Conservation (phyloP, 2,888 invertebrate genomes). For the Dioctria linearis region DNA sequence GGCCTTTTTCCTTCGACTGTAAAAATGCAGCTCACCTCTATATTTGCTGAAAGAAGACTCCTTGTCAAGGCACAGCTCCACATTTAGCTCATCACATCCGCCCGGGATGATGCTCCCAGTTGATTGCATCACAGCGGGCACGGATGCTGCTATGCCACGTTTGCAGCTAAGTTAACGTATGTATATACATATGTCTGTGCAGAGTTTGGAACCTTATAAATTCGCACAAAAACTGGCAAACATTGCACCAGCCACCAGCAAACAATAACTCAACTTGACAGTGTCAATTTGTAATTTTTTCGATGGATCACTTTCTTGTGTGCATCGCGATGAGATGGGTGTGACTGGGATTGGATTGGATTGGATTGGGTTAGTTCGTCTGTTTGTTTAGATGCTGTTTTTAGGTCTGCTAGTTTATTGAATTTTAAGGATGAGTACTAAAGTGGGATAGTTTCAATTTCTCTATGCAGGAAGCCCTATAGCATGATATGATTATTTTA, state of each 20-base stretch:
- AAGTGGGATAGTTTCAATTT: too few relatives aligned
- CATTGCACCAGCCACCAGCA: not conserved
- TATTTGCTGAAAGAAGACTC: not conserved
- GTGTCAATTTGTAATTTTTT: constrained; percentile 57
- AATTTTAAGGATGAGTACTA: too few relatives aligned
- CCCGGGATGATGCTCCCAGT: constrained; percentile 24
- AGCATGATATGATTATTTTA: too few relatives aligned
- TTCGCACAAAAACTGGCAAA: constrained; percentile 24
- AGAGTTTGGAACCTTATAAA: constrained; percentile 20
- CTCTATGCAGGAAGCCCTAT: too few relatives aligned
- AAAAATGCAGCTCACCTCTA: not conserved
- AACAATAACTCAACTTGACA: constrained; percentile 57
- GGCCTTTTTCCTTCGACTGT: not conserved
- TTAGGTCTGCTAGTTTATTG: too few relatives aligned
- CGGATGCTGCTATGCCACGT: not conserved
- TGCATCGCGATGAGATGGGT: constrained; percentile 52
- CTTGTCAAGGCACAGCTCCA: not conserved
- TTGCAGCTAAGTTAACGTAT: constrained; percentile 10
- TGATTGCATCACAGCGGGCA: constrained; percentile 8
- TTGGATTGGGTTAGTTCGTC: too few relatives aligned
- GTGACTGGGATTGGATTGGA: not conserved
- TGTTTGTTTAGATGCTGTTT: too few relatives aligned
- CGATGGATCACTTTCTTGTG: constrained; percentile 54
- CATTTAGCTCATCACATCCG: constrained; percentile 3
- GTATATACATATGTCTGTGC: too few relatives aligned